Evolutionary conservation across 2,113 vertebrate species (phyloP), one percentile per base, ranked within the genome.

Genomic region (Paratilapia polleni): DNA sequence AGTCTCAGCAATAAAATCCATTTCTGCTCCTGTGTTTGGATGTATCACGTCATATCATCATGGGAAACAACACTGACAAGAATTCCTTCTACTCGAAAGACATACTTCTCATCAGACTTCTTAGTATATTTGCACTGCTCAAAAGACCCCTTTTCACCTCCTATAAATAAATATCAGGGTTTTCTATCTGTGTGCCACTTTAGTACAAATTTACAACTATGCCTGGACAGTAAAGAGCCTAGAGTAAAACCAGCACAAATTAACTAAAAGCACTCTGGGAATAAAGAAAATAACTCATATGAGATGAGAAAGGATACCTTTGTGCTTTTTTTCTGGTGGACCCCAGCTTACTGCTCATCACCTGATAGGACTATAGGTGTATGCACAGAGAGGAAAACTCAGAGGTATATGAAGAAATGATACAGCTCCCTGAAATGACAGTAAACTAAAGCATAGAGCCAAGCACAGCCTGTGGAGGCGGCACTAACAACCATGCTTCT

Each of bases 1-100:
- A 10, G 76, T 90, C 82, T 85, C 80, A 86, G 82, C 61, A 9
- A 22, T 68, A 60, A 36, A 13, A 81, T 41, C 63, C 14, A 19
- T 59, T 75, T 85, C 58, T 84, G 78, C 61, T 81, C 14, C 15
- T 49, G 75, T n/a, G 58, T 78, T 74, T 77, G 26, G 28, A 78
- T 59, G 15, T 5, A 38, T 13, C 57, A 38, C 52, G 43, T 63
- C 41, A 49, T 36, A 19, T 80, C 38, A 28, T 47, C 81, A 66
- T 89, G 87, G 82, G 87, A 91, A 90, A 86, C 49, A 13, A 22
- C 64, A 47, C 12, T 43, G 47, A 26, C 64, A 86, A 56, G 22
- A 83, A 74, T 77, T 66, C 20, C 12, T 64, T 62, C 54, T 14
- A 5, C 47, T 57, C 54, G 62, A 14, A 80, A 77, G 36, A 54